Percentiles rank a stretch among this genome's conserved stretches.
phyloP scores from a whole-genome alignment of 2,888 invertebrate species.

The Eupeodes luniger region DNA sequence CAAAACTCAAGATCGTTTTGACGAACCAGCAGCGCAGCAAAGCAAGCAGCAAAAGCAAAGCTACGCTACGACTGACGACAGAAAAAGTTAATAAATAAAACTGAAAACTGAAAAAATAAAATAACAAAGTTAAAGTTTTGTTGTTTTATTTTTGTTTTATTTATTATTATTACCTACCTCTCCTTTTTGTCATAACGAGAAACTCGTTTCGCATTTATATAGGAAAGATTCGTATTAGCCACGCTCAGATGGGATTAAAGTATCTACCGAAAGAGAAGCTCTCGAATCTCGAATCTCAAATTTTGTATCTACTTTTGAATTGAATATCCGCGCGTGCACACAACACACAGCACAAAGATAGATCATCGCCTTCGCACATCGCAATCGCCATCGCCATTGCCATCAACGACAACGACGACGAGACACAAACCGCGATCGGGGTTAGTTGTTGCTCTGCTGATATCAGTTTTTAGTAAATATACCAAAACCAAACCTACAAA shows the following conservation, averaged over 20 bases:
- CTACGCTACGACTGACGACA: slow-evolving; percentile 12
- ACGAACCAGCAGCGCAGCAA: background rate
- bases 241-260: slow-evolving; percentile 76
- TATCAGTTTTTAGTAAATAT: slow-evolving; percentile 58
- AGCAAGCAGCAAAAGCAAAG: background rate
- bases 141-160: slow-evolving; percentile 33
- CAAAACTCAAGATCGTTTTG: slow-evolving; percentile 59
- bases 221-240: slow-evolving; percentile 74
- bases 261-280: slow-evolving; percentile 76
- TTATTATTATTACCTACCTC: slow-evolving; percentile 25
- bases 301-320: slow-evolving; percentile 26
- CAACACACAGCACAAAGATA: slow-evolving; percentile 49
- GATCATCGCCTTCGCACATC: slow-evolving; percentile 49
- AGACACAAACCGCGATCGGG: slow-evolving; percentile 60
- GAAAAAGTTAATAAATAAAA: slow-evolving; percentile 9
- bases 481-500: too few relatives aligned
- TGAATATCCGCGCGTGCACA: slow-evolving; percentile 74
- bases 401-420: slow-evolving; percentile 16
- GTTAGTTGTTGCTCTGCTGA: slow-evolving; percentile 71
- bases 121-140: slow-evolving; percentile 15
- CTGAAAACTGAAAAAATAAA: background rate
- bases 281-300: slow-evolving; percentile 32
- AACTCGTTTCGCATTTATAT: slow-evolving; percentile 75
- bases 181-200: slow-evolving; percentile 72
- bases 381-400: too few relatives aligned